Evolutionary conservation across 2,888 invertebrate genomes (phyloP), one percentile per base, ranked within the genome.

Genomic region (Coleophora deauratella): DNA sequence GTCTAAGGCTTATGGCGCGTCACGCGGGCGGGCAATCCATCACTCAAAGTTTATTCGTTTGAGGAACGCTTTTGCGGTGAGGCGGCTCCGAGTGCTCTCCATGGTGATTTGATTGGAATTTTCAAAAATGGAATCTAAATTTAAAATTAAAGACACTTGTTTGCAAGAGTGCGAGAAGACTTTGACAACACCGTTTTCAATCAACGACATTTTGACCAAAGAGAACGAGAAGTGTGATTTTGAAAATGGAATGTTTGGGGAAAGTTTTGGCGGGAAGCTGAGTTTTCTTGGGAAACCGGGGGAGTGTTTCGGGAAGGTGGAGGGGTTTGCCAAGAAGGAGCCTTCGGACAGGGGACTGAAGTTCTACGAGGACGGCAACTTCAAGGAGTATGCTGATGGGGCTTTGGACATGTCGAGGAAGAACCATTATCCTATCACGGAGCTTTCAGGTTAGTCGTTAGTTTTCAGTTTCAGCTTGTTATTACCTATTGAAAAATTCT

Each of bases 201-300:
- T 92, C 41, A 91, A 91, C 55, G 91, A 92, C 58, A 92, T 92
- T 65, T 71, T 92, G 59, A 90, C 89, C n/a, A 84, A 79, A 50
- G 88, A 86, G 60, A 82, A 79, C 39, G 84, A 81, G 48, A 84
- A 74, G 65, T 81, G 72, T 54, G 72, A 75, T 49, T 77, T 78
- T 65, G 80, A 80, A 62, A 74, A 74, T 69, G 71, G 69, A 68
- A 74, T 68, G 69, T 78, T 74, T 54, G 65, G 71, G 44, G 63
- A 64, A 13, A 37, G 57, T 64, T 81, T 74, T 65, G 78, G 77
- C 70, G 77, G 65, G 72, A 78, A 77, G 60, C 62, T 73, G 55
- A 68, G 66, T 51, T 79, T 71, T 64, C 59, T 76, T 47, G 58
- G 57, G 12, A 78, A 78, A 44, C 55, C 63, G 33, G 51, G 63